Evolutionary conservation across 2,797 vertebrate genomes (phyloP).

Genomic region (Rhinella marina): DNA sequence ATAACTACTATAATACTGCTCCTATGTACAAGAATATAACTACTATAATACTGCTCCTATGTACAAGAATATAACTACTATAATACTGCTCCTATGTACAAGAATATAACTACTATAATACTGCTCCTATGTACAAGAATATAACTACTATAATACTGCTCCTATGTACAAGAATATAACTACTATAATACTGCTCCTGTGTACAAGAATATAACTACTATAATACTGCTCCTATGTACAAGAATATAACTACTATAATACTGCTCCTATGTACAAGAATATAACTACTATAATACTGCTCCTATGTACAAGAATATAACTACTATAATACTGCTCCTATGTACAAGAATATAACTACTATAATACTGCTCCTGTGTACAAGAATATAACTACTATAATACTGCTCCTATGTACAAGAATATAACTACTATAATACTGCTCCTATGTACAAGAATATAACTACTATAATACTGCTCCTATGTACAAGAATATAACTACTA

Average conservation of each 20-base stretch:
- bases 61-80: background rate
- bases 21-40: background rate
- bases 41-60: slow-evolving; percentile 2
- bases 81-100: background rate
- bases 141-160: background rate
- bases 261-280: background rate
- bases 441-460: slow-evolving; percentile 14
- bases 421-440: slow-evolving; percentile 14
- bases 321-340: slow-evolving; percentile 4
- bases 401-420: background rate
- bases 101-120: background rate
- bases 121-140: background rate
- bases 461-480: background rate
- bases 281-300: background rate
- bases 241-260: background rate
- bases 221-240: background rate
- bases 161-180: slow-evolving; percentile 3
- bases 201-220: background rate
- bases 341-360: slow-evolving; percentile 7
- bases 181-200: background rate
- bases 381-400: slow-evolving; percentile 10
- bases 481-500: slow-evolving; percentile 20
- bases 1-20: background rate
- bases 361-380: background rate
- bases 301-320: slow-evolving; percentile 6